Evolutionary conservation across 1,140 invertebrate genomes (phyloP).

Genomic region (Eueides isabella): DNA sequence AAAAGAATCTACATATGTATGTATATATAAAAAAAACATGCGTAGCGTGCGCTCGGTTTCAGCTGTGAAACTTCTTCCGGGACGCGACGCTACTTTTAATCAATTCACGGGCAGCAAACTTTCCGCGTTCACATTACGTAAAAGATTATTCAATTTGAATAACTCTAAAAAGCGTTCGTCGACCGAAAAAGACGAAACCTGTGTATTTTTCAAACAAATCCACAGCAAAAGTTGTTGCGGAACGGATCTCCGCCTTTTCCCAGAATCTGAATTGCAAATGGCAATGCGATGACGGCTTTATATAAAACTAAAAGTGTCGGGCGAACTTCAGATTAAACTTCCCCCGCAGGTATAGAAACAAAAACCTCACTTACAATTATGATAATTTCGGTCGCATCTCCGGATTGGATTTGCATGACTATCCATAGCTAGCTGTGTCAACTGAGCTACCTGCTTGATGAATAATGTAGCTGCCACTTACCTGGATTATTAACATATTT

Average conservation of each 20-base stretch:
- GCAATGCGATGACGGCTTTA: conserved; percentile 71
- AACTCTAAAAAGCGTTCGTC: conserved; percentile 57
- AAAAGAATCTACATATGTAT: background rate
- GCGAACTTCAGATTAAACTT: conserved; percentile 79
- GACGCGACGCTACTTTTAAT: conserved; percentile 36
- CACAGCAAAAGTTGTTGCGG: conserved; percentile 62
- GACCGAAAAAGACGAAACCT: conserved; percentile 60
- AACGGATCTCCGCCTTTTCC: conserved; percentile 70
- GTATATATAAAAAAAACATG: background rate
- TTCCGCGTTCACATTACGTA: conserved; percentile 48
- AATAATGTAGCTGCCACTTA: conserved; percentile 79
- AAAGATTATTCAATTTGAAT: conserved; percentile 67
- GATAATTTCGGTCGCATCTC: conserved; percentile 76
- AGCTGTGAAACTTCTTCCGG: background rate
- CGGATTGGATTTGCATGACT: conserved; percentile 79
- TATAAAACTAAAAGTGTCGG: conserved; percentile 78
- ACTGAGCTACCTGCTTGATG: conserved; percentile 71
- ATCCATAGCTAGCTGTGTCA: conserved; percentile 75
- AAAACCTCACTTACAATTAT: conserved; percentile 81
- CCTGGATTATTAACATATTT: conserved; percentile 79
- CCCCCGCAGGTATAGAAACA: conserved; percentile 77
- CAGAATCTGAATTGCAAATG: conserved; percentile 79
- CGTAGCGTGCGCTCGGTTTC: background rate
- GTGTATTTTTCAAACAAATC: conserved; percentile 76
- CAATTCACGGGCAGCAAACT: conserved; percentile 34